Percentiles rank a stretch among this genome's conserved stretches.
Conservation (phyloP, 1,140 invertebrate species). For the Drosophila pseudoananassae region DNA sequence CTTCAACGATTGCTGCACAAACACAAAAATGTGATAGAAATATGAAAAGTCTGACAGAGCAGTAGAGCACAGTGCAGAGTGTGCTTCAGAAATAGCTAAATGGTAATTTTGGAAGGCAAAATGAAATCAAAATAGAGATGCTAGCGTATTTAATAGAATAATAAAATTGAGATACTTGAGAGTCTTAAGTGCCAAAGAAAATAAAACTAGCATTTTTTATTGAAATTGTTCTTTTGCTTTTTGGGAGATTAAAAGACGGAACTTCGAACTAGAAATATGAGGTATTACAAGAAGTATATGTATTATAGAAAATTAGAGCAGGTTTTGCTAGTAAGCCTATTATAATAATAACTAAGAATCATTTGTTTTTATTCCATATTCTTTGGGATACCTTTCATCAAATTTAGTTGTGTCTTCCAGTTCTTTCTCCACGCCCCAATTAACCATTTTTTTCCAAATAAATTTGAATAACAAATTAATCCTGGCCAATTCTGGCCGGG, state of each 20-base stretch:
- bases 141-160: conserved; percentile 11
- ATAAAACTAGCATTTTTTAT: conserved; percentile 1
- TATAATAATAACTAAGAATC: background rate
- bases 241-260: too few species aligned
- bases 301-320: too few species aligned
- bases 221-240: background rate
- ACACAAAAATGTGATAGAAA: conserved; percentile 27
- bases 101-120: conserved; percentile 16
- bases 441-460: conserved; percentile 44
- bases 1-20: conserved; percentile 25
- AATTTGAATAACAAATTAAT: conserved; percentile 79
- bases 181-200: background rate
- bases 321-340: too few species aligned
- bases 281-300: too few species aligned
- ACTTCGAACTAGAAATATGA: too few species aligned
- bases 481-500: conserved; percentile 45
- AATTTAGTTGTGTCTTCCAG: conserved; percentile 3
- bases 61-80: conserved; percentile 1
- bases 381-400: background rate
- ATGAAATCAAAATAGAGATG: conserved; percentile 9
- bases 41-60: background rate
- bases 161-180: conserved; percentile 8
- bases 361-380: background rate
- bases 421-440: conserved; percentile 41
- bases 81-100: conserved; percentile 31